Conservation (phyloP, 2,797 vertebrate species). For the Onychomys torridus region DNA sequence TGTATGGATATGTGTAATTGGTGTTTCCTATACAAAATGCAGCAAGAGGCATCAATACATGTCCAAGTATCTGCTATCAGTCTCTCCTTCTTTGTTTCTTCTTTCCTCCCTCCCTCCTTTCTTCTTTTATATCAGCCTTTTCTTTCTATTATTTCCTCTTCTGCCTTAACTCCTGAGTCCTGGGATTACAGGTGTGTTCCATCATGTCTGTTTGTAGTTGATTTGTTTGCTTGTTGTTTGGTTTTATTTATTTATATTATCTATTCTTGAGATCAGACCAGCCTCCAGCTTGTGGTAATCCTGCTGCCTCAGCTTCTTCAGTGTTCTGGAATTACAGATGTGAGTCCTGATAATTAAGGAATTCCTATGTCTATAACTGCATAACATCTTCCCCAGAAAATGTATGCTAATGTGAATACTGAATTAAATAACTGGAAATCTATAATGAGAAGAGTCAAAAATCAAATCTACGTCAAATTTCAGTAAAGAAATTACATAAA, state of each 20-base stretch:
- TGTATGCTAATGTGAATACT: neutral
- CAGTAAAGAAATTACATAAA: neutral
- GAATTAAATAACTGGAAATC: neutral
- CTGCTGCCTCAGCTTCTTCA: neutral
- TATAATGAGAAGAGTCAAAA: constrained; percentile 3
- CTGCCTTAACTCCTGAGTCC: neutral
- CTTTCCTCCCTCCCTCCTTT: neutral
- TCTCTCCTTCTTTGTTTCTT: neutral
- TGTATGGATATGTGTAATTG: neutral
- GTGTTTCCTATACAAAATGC: neutral
- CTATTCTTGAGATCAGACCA: neutral
- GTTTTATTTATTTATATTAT: no score
- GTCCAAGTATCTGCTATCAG: neutral
- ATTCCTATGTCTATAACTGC: neutral
- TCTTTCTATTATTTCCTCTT: no score
- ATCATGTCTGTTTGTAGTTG: neutral
- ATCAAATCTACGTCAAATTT: neutral
- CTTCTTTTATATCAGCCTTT: neutral
- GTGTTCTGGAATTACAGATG: neutral
- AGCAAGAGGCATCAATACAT: neutral
- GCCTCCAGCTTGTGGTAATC: neutral
- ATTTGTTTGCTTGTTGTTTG: neutral
- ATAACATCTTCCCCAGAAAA: constrained; percentile 7
- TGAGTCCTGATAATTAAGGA: neutral
- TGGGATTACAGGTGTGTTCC: neutral